These are phyloP conservation scores for Erynnis tages DNA, from an alignment of 2,888 invertebrate genomes.

Conservation along the genomic window DNA sequence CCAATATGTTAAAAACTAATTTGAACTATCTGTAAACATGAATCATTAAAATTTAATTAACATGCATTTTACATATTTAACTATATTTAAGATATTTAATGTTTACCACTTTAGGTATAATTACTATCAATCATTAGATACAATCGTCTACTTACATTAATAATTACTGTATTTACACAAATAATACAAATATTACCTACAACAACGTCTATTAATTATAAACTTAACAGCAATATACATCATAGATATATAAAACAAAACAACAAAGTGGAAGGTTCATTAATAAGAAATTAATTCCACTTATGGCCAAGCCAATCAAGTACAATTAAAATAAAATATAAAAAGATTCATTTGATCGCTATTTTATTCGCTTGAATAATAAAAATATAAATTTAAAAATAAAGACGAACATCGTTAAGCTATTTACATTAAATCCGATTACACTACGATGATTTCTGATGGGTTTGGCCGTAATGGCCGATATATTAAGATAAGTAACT, in stretches of 20 bases:
- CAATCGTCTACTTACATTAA: conserved; percentile 58
- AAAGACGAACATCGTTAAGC: not conserved
- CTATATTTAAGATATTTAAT: conserved; percentile 53
- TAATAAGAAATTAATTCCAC: conserved; percentile 35
- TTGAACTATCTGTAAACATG: conserved; percentile 61
- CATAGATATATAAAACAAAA: conserved; percentile 68
- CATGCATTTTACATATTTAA: conserved; percentile 53
- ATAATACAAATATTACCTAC: conserved; percentile 76
- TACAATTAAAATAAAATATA: conserved; percentile 34
- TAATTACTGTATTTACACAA: conserved; percentile 68
- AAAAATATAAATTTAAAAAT: conserved; percentile 43
- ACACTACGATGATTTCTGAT: not conserved
- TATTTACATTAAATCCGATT: conserved; percentile 13
- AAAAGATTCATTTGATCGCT: conserved; percentile 41
- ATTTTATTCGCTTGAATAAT: conserved; percentile 42
- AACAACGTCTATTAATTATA: conserved; percentile 67
- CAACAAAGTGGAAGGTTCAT: conserved; percentile 51
- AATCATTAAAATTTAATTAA: conserved; percentile 44
- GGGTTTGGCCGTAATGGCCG: not conserved
- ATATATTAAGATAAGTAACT: no score
- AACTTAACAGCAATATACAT: conserved; percentile 76
- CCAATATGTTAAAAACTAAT: conserved; percentile 60
- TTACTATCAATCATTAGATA: conserved; percentile 44
- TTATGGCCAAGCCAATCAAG: conserved; percentile 46
- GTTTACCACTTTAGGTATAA: conserved; percentile 47